Evolutionary conservation across 2,113 vertebrate genomes (phyloP).

Genomic region (Orientallactaga bullata): DNA sequence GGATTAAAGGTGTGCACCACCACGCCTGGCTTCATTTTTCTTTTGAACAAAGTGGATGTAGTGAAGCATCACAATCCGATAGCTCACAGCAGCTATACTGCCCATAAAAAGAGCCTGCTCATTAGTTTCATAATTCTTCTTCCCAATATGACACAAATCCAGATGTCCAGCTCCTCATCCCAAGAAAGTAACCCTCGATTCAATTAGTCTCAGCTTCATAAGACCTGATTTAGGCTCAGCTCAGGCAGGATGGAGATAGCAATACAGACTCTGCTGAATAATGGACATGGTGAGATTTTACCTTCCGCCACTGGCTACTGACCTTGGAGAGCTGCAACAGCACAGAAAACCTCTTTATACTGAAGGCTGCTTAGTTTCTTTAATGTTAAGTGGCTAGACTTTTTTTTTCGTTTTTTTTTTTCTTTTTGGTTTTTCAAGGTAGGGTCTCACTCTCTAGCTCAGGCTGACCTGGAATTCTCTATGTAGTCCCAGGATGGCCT

Average conservation of each 20-base stretch:
- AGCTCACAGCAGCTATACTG: conserved; percentile 35
- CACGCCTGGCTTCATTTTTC: too few species aligned
- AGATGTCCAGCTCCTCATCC: conserved; percentile 69
- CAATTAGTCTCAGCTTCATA: conserved; percentile 15
- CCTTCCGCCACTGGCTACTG: neutral
- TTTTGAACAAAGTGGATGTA: conserved; percentile 66
- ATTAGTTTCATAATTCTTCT: conserved; percentile 48
- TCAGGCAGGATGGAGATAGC: conserved; percentile 72
- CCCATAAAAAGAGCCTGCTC: neutral
- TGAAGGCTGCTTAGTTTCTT: neutral
- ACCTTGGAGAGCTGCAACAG: neutral
- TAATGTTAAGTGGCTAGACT: conserved; percentile 7
- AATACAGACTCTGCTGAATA: conserved; percentile 1
- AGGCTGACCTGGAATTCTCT: too few species aligned
- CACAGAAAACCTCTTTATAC: neutral
- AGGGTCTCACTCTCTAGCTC: too few species aligned
- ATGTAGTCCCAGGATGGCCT: too few species aligned
- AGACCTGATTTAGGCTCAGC: conserved; percentile 54
- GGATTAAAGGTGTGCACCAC: too few species aligned
- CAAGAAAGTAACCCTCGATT: conserved; percentile 44
- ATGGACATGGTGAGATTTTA: neutral
- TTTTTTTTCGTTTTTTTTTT: neutral
- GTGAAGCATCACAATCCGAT: conserved; percentile 49
- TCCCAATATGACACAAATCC: neutral
- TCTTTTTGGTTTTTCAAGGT: too few species aligned